Base-by-base conservation (phyloP, 1,140 invertebrate genomes). In the Nixonia krombeini region DNA sequence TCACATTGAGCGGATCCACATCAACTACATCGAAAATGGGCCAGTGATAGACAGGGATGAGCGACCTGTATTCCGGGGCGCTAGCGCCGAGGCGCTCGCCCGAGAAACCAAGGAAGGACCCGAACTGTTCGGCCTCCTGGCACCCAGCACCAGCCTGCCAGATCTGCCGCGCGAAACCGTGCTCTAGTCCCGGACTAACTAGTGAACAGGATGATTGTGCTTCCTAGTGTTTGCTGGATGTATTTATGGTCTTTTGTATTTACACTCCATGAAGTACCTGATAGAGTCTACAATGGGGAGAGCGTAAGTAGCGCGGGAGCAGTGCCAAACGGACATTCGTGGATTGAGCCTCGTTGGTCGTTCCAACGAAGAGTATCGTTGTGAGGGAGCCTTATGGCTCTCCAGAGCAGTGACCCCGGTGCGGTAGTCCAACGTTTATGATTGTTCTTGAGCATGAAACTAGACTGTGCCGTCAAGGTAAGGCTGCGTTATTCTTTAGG, bases 21-120 rank as follows among this genome's bases (percentile, higher is more conserved):
- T 89, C 45, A 89, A 89, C 69, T 89, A 88, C 74, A 88, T 89
- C 61, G 88, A 89, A 63, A 77, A 81, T 2, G 77, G 81, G 3
- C 83, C 85, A 25, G 85, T 85, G 0, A 63, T 72, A 21, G 35
- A 61, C 12, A 70, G 73, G 1, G 55, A 49, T 0, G 62, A 58
- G 0, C 65, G 62, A 12, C 65, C 74, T 0, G 61, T 80, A 4
- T 82, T 81, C 53, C 73, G 70, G 18, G 79, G 81, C n/a, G 68
- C 71, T 12, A 84, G 81, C 40, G 70, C 73, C 28, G 79, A 82
- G 15, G 42, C 75, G 2, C 66, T 89, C 29, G 80, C 84, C 0
- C 78, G 80, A 38, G n/a, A n/a, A n/a, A n/a, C n/a, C n/a, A n/a
- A n/a, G n/a, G n/a, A n/a, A n/a, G n/a, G n/a, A n/a, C n/a, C 66